phyloP scores from a whole-genome alignment of 64 coral and sea anemone genomes.

The Dendrophyllia cribrosa region DNA sequence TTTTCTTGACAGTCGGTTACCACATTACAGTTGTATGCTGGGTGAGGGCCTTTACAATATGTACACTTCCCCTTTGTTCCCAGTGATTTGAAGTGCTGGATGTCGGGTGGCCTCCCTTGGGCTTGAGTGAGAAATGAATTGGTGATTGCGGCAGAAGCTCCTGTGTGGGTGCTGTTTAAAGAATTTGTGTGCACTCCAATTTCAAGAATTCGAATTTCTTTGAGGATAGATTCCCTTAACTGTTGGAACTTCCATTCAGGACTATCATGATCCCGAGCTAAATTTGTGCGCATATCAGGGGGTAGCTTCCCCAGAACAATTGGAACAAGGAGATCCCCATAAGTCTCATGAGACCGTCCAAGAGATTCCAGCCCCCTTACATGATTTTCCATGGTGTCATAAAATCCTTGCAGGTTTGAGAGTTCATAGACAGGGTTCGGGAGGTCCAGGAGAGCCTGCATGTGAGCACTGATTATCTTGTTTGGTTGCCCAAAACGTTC shows the following conservation, averaged over 20 bases:
- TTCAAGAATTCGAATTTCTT: slow-evolving; percentile 60
- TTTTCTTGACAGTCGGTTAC: slow-evolving; percentile 12
- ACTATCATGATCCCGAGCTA: slow-evolving; percentile 50
- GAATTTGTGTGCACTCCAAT: neutral
- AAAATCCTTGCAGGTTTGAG: slow-evolving; percentile 13
- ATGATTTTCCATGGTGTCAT: slow-evolving; percentile 68
- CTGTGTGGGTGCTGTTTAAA: neutral
- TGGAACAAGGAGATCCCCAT: slow-evolving; percentile 66
- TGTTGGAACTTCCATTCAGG: slow-evolving; percentile 55
- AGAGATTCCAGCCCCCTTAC: slow-evolving; percentile 53
- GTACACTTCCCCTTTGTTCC: slow-evolving; percentile 19
- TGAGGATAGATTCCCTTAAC: slow-evolving; percentile 14
- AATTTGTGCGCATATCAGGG: slow-evolving; percentile 41
- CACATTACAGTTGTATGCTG: neutral
- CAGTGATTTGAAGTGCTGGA: neutral
- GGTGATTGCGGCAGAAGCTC: slow-evolving; percentile 12
- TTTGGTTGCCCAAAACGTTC: slow-evolving; percentile 21
- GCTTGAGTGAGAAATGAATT: slow-evolving; percentile 27
- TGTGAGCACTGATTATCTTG: neutral
- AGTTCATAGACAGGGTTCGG: too few relatives aligned
- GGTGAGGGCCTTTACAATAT: slow-evolving; percentile 28
- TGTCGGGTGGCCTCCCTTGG: neutral
- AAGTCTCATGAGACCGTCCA: slow-evolving; percentile 64
- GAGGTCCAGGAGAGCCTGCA: too few relatives aligned
- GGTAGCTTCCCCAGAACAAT: slow-evolving; percentile 64